Base-by-base conservation (phyloP, 2,797 vertebrate genomes). In the Pogoniulus pusillus region DNA sequence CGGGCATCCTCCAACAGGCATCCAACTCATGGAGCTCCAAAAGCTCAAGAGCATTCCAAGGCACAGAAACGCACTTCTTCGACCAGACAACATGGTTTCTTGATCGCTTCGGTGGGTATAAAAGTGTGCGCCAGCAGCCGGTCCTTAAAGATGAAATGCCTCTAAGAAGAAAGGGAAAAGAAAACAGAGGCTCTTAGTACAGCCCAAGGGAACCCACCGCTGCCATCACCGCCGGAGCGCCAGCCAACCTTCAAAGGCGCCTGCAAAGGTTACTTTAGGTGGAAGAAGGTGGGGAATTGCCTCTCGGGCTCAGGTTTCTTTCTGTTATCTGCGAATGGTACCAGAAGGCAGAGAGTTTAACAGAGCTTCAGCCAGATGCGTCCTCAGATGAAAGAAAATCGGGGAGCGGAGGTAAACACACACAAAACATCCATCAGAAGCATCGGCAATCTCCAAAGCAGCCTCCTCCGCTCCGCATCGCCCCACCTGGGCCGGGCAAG, bases 1-100 rank as follows among this genome's bases (percentile, higher is more conserved):
- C 20, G 99, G 99, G 97, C 99, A 99, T 96, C 98, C 98, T 89
- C 96, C 95, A 81, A 97, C 98, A 41, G 95, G 97, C 96, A 91
- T 41, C 94, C 97, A 94, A 60, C 91, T 96, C 74, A 34, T 1
- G 53, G 91, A 93, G 96, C 97, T 97, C 95, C 95, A 97, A 70
- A 98, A 89, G 39, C 96, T 96, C 86, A 97, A 74, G 76, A 97
- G 45, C 82, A 69, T 89, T 73, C 94, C 95, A 45, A 97, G 85
- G 95, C 92, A 93, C 71, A 94, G 93, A 93, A 88, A 90, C 58
- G 95, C 92, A 17, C 87, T 85, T 34, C 96, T 92, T 73, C 94
- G 55, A 72, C 75, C 57, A 37, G 34, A 73, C 96, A 80, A 77
- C 97, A 98, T 97, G 94, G 93, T 95, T 94, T 85, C 83, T 93